Percentiles rank a stretch among this genome's conserved stretches.
Conservation (phyloP, 2,797 vertebrate species). For the Buceros bicornis region DNA sequence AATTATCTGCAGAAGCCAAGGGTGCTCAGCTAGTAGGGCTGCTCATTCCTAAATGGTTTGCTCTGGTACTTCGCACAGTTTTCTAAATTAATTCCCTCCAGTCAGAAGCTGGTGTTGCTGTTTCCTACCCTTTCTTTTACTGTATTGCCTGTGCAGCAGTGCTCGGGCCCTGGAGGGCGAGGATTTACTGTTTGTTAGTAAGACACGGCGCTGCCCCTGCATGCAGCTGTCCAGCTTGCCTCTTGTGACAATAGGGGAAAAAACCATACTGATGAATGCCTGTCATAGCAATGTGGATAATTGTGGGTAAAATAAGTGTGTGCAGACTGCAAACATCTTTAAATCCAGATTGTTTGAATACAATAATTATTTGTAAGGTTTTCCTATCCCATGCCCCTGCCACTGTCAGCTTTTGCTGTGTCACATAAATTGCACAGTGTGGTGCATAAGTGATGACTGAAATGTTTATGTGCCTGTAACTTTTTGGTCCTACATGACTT, state of each 20-base stretch:
- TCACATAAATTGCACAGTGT: not conserved
- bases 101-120: not conserved
- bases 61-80: not conserved
- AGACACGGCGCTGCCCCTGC: not conserved
- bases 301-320: not conserved
- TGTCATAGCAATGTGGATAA: not conserved
- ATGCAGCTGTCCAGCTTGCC: not conserved
- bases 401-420: not conserved
- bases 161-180: not conserved
- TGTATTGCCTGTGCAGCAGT: not conserved
- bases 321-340: not conserved
- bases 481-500: not conserved
- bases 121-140: not conserved
- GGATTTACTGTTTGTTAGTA: not conserved
- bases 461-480: not conserved
- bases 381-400: fast-evolving
- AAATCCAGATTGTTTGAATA: not conserved
- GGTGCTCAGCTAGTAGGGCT: not conserved
- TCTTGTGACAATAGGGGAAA: not conserved
- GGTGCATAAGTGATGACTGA: not conserved
- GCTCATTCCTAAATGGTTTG: not conserved
- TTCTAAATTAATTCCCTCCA: not conserved
- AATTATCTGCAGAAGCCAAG: not conserved
- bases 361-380: not conserved
- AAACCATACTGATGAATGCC: not conserved